These are phyloP conservation scores for Fulica atra DNA, from an alignment of 2,113 vertebrate genomes.

Conservation along the genomic window DNA sequence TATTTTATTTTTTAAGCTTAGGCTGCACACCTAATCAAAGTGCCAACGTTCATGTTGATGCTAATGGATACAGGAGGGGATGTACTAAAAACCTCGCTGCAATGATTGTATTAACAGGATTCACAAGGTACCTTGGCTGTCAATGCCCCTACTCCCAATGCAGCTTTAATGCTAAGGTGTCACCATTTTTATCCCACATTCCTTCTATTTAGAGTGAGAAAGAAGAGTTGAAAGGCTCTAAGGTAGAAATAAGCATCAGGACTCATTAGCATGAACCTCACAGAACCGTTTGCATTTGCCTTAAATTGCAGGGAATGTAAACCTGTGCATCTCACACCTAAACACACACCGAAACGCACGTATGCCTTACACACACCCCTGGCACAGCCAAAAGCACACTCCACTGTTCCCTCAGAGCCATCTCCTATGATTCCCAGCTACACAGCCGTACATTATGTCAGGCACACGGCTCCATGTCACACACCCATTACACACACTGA, in stretches of 20 bases:
- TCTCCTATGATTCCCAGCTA: background rate
- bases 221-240: background rate
- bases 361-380: background rate
- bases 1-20: background rate
- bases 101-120: background rate
- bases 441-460: background rate
- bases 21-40: background rate
- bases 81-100: background rate
- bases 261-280: background rate
- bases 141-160: background rate
- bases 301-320: background rate
- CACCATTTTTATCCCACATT: slow-evolving; percentile 33
- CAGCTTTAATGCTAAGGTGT: slow-evolving; percentile 13
- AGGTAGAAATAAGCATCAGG: background rate
- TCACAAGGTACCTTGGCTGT: background rate
- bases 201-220: background rate
- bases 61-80: background rate
- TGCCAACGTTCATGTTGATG: background rate
- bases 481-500: slow-evolving; percentile 3
- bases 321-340: background rate
- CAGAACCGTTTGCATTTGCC: background rate
- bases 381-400: background rate
- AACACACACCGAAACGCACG: background rate
- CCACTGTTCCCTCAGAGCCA: background rate
- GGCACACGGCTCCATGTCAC: background rate